Conservation (phyloP, 2,888 invertebrate species). For the Oscheius sp. region DNA sequence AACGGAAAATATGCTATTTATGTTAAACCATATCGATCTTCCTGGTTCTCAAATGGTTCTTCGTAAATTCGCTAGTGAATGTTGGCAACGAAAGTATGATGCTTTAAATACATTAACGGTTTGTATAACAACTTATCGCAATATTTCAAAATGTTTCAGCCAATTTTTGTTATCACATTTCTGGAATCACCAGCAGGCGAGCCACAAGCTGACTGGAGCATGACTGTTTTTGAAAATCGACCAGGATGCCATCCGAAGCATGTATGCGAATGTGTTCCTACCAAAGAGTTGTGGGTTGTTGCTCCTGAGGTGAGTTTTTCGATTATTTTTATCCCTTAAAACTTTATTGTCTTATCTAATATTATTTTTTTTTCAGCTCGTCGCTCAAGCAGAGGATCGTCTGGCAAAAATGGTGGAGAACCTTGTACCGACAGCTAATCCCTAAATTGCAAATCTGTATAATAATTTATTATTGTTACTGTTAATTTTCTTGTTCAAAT, state of each 20-base stretch:
- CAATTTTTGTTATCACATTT: background rate
- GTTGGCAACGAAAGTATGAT: background rate
- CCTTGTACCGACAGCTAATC: too few relatives aligned
- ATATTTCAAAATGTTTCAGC: background rate
- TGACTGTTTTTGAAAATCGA: background rate
- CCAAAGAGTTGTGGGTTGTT: background rate
- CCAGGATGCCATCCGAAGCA: background rate
- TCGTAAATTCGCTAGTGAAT: background rate
- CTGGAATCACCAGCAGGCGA: background rate
- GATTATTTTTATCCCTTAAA: too few relatives aligned
- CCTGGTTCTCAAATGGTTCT: too few relatives aligned
- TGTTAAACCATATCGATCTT: too few relatives aligned
- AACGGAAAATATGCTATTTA: too few relatives aligned
- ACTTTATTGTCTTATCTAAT: too few relatives aligned
- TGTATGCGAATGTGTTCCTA: slow-evolving; percentile 1
- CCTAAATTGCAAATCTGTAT: too few relatives aligned
- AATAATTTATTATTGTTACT: too few relatives aligned
- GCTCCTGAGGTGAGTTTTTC: background rate
- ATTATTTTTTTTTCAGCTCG: too few relatives aligned
- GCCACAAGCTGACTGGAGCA: background rate
- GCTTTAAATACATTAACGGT: background rate
- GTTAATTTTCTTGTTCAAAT: too few relatives aligned
- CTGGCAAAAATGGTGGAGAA: too few relatives aligned
- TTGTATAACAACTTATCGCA: background rate
- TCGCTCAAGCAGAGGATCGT: too few relatives aligned